A percentile compares a stretch with the other conserved stretches of the same genome.
Conservation (phyloP, 2,888 invertebrate genomes). For the Galerucella nymphaeae region DNA sequence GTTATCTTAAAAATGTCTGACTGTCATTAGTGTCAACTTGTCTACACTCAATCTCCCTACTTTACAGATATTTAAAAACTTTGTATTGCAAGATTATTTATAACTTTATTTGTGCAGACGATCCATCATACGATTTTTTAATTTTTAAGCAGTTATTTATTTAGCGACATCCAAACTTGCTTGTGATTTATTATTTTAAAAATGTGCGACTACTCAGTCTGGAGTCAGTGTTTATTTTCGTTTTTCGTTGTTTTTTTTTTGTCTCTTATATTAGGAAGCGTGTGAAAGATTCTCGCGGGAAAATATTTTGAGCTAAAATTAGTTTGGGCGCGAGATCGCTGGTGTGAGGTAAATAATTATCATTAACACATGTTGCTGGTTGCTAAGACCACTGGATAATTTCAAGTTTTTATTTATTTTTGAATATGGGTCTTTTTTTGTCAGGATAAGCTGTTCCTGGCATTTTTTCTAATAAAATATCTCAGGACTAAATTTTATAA, state of each 20-base stretch:
- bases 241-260: not conserved
- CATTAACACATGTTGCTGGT: not conserved
- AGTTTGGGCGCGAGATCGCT: constrained; percentile 13
- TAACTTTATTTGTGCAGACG: not conserved
- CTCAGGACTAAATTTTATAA: no score
- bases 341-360: not conserved
- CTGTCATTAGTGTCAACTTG: no score
- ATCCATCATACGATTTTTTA: constrained; percentile 25
- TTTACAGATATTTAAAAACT: no score
- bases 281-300: constrained; percentile 31
- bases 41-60: no score
- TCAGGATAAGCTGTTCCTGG: no score
- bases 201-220: constrained; percentile 33
- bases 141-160: constrained; percentile 43
- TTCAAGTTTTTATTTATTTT: not conserved
- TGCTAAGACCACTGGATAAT: not conserved
- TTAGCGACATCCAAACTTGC: constrained; percentile 42
- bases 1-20: no score
- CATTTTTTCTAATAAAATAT: no score
- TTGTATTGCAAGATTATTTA: constrained; percentile 1
- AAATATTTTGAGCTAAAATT: constrained; percentile 15
- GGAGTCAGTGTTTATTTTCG: constrained; percentile 21
- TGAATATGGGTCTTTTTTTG: not conserved
- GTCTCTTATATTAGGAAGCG: constrained; percentile 15
- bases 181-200: constrained; percentile 45